A percentile compares a stretch with the other conserved stretches of the same genome.
phyloP scores from a whole-genome alignment of 2,797 vertebrate species.

The Coregonus suidteri region DNA sequence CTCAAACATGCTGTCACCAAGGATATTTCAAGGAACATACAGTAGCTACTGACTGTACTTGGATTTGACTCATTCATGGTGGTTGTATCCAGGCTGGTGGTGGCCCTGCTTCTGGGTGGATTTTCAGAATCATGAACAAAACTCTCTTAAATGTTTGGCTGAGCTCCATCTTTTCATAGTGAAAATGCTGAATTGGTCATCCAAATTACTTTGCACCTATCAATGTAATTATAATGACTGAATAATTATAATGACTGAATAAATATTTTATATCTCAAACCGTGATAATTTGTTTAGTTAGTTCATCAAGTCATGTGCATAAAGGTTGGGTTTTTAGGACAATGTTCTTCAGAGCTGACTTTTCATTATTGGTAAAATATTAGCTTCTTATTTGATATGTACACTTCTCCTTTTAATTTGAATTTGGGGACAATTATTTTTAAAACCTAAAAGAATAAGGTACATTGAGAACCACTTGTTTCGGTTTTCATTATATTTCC shows the following conservation, averaged over 20 bases:
- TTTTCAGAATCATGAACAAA: neutral
- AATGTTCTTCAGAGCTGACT: neutral
- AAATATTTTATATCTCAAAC: conserved; percentile 22
- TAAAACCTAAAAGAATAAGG: no score
- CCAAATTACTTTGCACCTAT: neutral
- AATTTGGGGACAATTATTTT: no score
- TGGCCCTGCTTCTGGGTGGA: neutral
- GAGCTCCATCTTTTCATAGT: neutral
- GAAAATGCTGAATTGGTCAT: conserved; percentile 2
- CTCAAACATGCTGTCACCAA: conserved; percentile 6
- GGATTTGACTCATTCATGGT: neutral
- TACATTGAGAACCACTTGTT: no score
- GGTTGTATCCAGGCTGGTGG: neutral
- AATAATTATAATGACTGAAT: conserved; percentile 49
- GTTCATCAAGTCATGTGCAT: neutral
- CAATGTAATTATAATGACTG: conserved; percentile 32
- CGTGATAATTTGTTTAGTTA: conserved; percentile 31
- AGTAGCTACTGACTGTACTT: conserved; percentile 25
- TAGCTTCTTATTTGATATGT: no score
- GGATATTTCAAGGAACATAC: conserved; percentile 8
- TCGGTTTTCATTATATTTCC: no score
- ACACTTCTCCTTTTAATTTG: no score
- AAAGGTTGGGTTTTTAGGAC: conserved; percentile 5
- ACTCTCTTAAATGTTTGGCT: neutral
- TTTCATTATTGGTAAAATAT: neutral